Base-by-base conservation (phyloP, 1,140 invertebrate species). In the Aricia agestis region DNA sequence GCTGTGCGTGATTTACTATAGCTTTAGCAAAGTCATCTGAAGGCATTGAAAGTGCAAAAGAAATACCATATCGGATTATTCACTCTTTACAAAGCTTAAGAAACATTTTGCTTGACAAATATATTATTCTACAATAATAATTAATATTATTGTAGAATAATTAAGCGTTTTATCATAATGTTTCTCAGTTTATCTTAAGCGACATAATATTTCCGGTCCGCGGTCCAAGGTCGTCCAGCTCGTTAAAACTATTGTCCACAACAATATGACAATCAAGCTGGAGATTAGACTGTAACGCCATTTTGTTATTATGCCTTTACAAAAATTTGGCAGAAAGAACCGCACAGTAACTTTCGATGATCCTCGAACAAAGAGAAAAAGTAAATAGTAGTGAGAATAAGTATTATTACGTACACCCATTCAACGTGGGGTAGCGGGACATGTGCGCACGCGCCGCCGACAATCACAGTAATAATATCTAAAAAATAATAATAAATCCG, bases 401-500 rank as follows among this genome's bases (percentile, higher is more conserved):
- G 87, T 83, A 86, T 90, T 84, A 86, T 90, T 90, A 85, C 81
- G 81, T 77, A 82, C 80, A 78, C 71, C 71, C 80, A 78, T 79
- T 78, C 80, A 74, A 72, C 76, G 68, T 71, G 75, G 78, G 84
- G 84, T 86, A 80, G 81, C 77, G 79, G 81, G 89, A 83, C 87
- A 91, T 88, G 85, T 91, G 89, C 87, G 89, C 89, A 89, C 87
- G 87, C 89, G 88, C 75, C 87, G 83, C 74, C 79, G 71, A 82
- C 84, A 89, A 90, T 89, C 86, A 85, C 79, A 86, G 87, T 91
- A 91, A 91, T 91, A 90, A 90, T 91, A 91, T 87, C 86, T 89
- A 90, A 90, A 90, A 89, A 91, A 91, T 90, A 90, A 91, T 91
- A 91, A 91, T 91, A 91, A 91, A 91, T 90, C 86, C 87, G 85